Conservation (phyloP, 1,140 invertebrate genomes). For the Ganaspis sp. region DNA sequence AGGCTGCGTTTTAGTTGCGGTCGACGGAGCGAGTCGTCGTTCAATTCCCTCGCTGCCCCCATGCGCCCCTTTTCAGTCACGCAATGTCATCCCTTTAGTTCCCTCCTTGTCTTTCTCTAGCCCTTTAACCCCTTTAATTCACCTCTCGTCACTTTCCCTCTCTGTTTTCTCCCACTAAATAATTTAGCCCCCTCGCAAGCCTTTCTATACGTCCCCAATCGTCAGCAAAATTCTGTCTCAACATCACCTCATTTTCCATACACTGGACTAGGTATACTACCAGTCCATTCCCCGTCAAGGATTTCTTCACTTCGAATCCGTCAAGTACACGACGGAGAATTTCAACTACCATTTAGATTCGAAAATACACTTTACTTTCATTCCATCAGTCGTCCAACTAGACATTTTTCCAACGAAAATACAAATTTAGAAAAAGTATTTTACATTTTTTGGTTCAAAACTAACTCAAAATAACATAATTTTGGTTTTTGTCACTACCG, state of each 20-base stretch:
- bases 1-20: constrained; percentile 68
- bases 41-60: constrained; percentile 30
- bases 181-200: constrained; percentile 15
- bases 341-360: neutral
- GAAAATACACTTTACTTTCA: too few species aligned
- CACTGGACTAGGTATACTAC: neutral
- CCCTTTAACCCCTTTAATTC: constrained; percentile 46
- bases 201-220: neutral
- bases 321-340: neutral
- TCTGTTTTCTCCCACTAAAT: constrained; percentile 27
- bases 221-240: constrained; percentile 3
- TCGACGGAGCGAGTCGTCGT: constrained; percentile 65
- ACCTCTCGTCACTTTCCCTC: constrained; percentile 37
- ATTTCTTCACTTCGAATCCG: neutral
- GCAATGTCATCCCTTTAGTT: neutral
- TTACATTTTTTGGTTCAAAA: too few species aligned
- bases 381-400: too few species aligned
- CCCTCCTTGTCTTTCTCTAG: constrained; percentile 32
- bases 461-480: too few species aligned
- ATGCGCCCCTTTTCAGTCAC: neutral
- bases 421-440: too few species aligned
- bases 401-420: too few species aligned
- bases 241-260: constrained; percentile 12
- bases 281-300: neutral
- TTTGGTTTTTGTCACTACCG: too few species aligned